Conservation (phyloP, 2,888 invertebrate genomes). For the Agrilus cyanescens region DNA sequence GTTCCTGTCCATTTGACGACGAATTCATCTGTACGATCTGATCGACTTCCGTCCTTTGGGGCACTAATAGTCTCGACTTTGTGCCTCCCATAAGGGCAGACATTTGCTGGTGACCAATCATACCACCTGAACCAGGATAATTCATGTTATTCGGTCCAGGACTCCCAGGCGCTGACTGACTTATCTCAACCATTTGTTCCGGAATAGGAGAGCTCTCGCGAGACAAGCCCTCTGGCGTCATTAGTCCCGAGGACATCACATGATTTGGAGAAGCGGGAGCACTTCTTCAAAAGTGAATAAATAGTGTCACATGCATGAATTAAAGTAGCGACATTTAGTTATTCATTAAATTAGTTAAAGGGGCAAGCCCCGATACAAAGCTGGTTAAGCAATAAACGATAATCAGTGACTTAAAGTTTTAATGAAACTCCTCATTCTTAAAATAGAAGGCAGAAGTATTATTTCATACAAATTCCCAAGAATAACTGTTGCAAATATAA, state of each 20-base stretch:
- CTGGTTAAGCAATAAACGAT: too few species aligned
- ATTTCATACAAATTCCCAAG: too few species aligned
- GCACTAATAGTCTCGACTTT: conserved; percentile 41
- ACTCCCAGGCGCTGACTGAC: conserved; percentile 40
- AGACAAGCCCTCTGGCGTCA: conserved; percentile 76
- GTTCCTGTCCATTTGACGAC: conserved; percentile 30
- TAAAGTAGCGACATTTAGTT: too few species aligned
- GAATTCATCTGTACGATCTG: conserved; percentile 38
- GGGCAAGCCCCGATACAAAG: too few species aligned
- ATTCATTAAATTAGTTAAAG: too few species aligned
- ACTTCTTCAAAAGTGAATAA: conserved; percentile 46
- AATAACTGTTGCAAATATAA: too few species aligned
- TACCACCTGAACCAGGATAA: conserved; percentile 35
- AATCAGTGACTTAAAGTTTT: too few species aligned
- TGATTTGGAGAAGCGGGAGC: conserved; percentile 93
- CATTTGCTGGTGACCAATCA: conserved; percentile 39
- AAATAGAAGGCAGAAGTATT: too few species aligned
- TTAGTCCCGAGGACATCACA: conserved; percentile 71
- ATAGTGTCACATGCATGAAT: too few species aligned
- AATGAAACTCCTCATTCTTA: too few species aligned
- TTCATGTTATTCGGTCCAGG: conserved; percentile 43
- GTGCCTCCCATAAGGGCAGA: conserved; percentile 37
- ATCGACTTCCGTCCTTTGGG: conserved; percentile 47
- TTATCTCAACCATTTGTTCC: conserved; percentile 43
- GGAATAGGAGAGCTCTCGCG: conserved; percentile 88